These are phyloP conservation scores for Toxostoma redivivum DNA, from an alignment of 2,113 vertebrate species.

Conservation along the genomic window DNA sequence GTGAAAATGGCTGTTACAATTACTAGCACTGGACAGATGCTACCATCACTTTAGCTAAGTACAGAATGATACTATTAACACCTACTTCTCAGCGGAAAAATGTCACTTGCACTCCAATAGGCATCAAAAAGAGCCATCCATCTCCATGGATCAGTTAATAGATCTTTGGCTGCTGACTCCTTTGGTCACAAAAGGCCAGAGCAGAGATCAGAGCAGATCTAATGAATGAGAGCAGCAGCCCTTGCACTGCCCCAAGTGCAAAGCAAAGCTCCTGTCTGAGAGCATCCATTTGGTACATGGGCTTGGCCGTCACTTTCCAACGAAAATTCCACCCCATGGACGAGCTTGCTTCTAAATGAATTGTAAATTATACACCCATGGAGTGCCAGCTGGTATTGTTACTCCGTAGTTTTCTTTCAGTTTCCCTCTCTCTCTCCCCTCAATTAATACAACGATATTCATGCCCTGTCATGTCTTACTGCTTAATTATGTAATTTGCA, in stretches of 20 bases:
- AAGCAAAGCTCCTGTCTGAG: neutral
- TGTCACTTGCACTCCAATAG: neutral
- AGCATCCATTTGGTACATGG: neutral
- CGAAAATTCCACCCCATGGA: neutral
- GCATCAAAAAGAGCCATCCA: neutral
- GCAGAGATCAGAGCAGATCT: neutral
- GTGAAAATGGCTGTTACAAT: neutral
- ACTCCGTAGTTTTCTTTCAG: neutral
- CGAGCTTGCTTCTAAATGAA: neutral
- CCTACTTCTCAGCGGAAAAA: neutral
- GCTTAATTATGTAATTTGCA: constrained; percentile 49
- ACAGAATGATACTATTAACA: neutral
- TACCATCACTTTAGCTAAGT: neutral
- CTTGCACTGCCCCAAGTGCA: accelerated
- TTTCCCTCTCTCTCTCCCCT: neutral
- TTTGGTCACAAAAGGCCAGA: accelerated
- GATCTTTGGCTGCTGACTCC: neutral
- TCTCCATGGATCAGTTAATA: neutral
- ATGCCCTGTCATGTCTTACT: constrained; percentile 43
- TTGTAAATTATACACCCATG: constrained; percentile 24
- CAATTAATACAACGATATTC: constrained; percentile 46
- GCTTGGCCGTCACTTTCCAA: neutral
- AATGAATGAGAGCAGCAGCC: neutral
- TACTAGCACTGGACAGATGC: neutral
- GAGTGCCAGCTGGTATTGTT: constrained; percentile 49